Conservation (phyloP, 2,113 vertebrate species). For the Thermophis baileyi region DNA sequence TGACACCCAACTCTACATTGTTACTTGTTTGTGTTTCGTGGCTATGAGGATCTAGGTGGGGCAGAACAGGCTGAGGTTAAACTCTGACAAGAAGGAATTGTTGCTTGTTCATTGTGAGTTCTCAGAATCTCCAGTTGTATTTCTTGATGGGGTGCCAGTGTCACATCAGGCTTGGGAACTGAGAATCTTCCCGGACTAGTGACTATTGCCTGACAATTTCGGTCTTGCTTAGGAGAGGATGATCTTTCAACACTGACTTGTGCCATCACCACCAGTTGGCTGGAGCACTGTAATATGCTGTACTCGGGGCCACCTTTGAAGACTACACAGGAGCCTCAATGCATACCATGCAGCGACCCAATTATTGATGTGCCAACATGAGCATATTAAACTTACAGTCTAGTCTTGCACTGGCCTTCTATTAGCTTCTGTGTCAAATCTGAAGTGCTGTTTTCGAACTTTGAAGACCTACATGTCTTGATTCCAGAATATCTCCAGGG, state of each 20-base stretch:
- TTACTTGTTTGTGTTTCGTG: neutral
- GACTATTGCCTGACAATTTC: neutral
- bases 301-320: neutral
- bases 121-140: neutral
- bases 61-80: neutral
- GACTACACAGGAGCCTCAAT: neutral
- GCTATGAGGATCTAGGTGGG: neutral
- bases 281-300: neutral
- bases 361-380: neutral
- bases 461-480: neutral
- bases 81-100: neutral
- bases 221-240: neutral
- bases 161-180: neutral
- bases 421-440: neutral
- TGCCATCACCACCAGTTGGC: neutral
- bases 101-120: neutral
- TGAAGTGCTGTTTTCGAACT: neutral
- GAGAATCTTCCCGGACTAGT: neutral
- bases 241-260: neutral
- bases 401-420: neutral
- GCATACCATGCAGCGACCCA: neutral
- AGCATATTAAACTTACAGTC: neutral
- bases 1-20: neutral
- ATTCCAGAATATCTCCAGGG: neutral
- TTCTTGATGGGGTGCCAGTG: neutral